These are phyloP conservation scores for Diabrotica virgifera DNA, from an alignment of 1,140 invertebrate species.

Conservation along the genomic window DNA sequence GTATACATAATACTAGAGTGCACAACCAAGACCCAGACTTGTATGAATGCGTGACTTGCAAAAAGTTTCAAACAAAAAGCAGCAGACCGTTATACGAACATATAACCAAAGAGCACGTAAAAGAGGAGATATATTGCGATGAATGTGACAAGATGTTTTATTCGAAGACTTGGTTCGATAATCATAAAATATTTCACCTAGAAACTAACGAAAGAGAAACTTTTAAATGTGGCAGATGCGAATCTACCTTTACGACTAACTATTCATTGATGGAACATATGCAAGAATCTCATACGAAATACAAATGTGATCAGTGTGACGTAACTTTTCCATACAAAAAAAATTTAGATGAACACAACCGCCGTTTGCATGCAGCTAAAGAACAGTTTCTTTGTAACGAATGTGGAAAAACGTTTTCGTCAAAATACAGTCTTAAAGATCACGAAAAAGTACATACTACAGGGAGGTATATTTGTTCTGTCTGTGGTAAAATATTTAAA, in stretches of 20 bases:
- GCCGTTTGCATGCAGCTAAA: not conserved
- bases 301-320: not conserved
- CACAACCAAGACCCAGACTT: not conserved
- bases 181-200: not conserved
- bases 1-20: not conserved
- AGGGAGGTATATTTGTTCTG: constrained; percentile 11
- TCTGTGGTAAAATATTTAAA: constrained; percentile 59
- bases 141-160: not conserved
- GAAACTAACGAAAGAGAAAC: not conserved
- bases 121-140: not conserved
- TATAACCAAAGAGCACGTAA: not conserved
- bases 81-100: not conserved
- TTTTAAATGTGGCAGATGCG: no score
- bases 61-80: not conserved
- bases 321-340: not conserved
- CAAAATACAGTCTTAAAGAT: not conserved
- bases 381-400: not conserved
- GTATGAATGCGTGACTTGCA: not conserved
- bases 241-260: not conserved
- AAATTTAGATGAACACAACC: not conserved
- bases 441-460: not conserved
- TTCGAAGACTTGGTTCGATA: not conserved
- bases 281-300: not conserved
- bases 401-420: not conserved
- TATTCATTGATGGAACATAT: not conserved